Evolutionary conservation across 2,113 vertebrate species (phyloP), one percentile per base, ranked within the genome.

Genomic region (Bufo gargarizans): DNA sequence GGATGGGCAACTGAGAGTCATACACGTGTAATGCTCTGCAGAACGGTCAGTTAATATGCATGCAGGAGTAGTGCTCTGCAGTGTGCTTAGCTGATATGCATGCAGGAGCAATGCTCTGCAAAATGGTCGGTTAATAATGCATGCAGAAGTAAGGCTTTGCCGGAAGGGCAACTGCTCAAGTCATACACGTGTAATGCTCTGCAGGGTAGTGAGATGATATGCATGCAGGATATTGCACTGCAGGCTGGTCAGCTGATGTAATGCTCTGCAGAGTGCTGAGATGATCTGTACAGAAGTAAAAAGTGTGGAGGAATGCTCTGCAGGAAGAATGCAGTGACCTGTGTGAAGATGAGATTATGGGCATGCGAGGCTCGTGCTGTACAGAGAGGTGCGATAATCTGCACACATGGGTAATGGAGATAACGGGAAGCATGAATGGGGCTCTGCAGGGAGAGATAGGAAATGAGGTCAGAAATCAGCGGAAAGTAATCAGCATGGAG

Each of bases 391-490:
- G 56, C 2, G 58, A 81, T 81, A 4, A 19, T 61, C 79, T 81
- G 79, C 79, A 74, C 69, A 45, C 69, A 16, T 69, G 67, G 69
- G 69, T 13, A 45, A 43, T 5, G 69, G 45, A 17, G 45, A 74
- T 6, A 45, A 43, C 12, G 12, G 19, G 69, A 1, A n/a, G 69
- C 14, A 69, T 69, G 67, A 45, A 33, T 16, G 5, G 0, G 13
- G 69, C 11, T 72, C 69, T 72, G 69, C 43, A 47, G 71, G 72
- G 47, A 50, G 71, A 50, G 20, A 76, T 17, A 76, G 71, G 71
- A 74, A 74, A 74, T 74, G 71, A 74, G 71, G 45, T 74, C 71
- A 74, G 71, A 74, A 47, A 74, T 47, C 71, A 5, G 71, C 45
- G 17, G 17, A 74, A 45, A 19, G 8, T 10, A 43, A 59, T 45